Percentiles rank a stretch among this genome's conserved stretches.
Conservation (phyloP, 2,888 invertebrate species). For the Allophyes oxyacanthae region DNA sequence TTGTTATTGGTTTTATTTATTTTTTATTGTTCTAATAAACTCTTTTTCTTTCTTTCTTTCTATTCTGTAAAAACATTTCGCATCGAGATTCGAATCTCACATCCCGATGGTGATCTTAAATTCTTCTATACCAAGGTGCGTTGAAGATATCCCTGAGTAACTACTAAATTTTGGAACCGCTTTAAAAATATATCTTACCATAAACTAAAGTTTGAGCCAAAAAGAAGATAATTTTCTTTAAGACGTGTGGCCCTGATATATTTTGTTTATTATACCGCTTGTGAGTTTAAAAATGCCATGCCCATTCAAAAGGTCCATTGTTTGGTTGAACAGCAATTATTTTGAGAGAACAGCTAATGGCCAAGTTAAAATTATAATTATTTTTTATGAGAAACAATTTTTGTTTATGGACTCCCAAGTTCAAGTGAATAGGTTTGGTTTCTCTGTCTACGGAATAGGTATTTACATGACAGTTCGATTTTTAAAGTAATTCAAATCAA, state of each 20-base stretch:
- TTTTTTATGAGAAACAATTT: conserved; percentile 31
- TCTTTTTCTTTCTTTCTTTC: no score
- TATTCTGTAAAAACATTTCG: no score
- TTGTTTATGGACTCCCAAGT: conserved; percentile 9
- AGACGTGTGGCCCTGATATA: conserved; percentile 5
- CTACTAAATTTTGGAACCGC: no score
- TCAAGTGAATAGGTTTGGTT: neutral
- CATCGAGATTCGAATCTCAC: no score
- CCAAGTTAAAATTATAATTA: conserved; percentile 8
- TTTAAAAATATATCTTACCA: no score
- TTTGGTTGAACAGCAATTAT: conserved; percentile 21
- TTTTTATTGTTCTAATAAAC: no score
- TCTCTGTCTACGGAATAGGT: no score
- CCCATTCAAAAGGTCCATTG: conserved; percentile 27
- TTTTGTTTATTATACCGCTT: conserved; percentile 21
- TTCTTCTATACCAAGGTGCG: no score
- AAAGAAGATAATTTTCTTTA: conserved; percentile 29
- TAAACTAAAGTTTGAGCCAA: conserved; percentile 9
- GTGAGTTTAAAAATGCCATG: conserved; percentile 14
- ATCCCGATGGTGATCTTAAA: no score
- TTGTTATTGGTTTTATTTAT: no score
- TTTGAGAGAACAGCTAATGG: conserved; percentile 21
- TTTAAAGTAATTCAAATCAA: neutral
- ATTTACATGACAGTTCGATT: conserved; percentile 2
- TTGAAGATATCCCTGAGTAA: no score